These are phyloP conservation scores for Agrilus biguttatus DNA, from an alignment of 2,888 invertebrate genomes.

Conservation along the genomic window DNA sequence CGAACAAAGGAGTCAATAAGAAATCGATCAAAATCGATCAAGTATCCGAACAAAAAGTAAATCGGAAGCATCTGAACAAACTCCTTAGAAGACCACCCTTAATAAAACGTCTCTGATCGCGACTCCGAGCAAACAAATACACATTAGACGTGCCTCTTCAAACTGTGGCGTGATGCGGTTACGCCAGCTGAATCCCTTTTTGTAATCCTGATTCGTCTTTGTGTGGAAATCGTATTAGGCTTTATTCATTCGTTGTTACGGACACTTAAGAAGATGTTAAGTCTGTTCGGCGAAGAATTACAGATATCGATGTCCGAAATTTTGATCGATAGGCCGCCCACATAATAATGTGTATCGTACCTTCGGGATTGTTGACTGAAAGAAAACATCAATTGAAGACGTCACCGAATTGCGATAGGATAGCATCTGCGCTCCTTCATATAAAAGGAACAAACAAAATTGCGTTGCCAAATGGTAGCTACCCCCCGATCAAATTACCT, in stretches of 20 bases:
- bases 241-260: no score
- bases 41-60: neutral
- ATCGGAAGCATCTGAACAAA: slow-evolving; percentile 1
- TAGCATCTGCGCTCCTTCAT: slow-evolving; percentile 8
- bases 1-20: neutral
- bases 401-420: slow-evolving; percentile 6
- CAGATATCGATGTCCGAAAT: slow-evolving; percentile 8
- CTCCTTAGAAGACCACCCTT: slow-evolving; percentile 1
- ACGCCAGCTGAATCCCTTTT: slow-evolving; percentile 5
- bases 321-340: slow-evolving; percentile 8
- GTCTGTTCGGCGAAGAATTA: slow-evolving; percentile 3
- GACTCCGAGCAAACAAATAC: slow-evolving; percentile 3
- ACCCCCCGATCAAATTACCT: slow-evolving; percentile 8
- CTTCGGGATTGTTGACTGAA: no score
- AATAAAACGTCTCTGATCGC: slow-evolving; percentile 2
- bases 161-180: slow-evolving; percentile 11
- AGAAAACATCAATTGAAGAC: slow-evolving; percentile 8
- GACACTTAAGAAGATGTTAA: no score
- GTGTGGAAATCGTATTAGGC: no score
- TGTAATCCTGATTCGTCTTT: slow-evolving; percentile 3
- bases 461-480: slow-evolving; percentile 6
- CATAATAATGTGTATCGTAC: no score
- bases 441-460: slow-evolving; percentile 2
- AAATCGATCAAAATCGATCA: slow-evolving; percentile 3
- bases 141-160: slow-evolving; percentile 8